Percentiles rank a stretch among this genome's conserved stretches.
Evolutionary conservation across 2,113 vertebrate species (phyloP).

Genomic region (Amblyopsis rosae): DNA sequence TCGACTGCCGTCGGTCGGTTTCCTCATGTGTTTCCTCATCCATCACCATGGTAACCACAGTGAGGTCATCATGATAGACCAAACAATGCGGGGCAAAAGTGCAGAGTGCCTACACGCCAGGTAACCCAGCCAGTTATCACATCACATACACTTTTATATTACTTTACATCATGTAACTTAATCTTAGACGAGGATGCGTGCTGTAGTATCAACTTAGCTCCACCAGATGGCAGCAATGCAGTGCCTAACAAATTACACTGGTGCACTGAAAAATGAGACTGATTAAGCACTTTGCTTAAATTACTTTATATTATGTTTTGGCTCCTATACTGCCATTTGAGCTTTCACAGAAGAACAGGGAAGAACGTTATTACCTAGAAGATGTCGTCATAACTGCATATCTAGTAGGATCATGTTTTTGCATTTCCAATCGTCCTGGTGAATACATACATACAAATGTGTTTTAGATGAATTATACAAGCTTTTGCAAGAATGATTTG

Average conservation of each 20-base stretch:
- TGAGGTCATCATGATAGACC: conserved; percentile 97
- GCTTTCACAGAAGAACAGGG: conserved; percentile 16
- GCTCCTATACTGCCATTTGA: conserved; percentile 4
- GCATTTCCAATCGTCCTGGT: neutral
- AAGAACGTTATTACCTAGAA: conserved; percentile 27
- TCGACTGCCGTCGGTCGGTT: conserved; percentile 78
- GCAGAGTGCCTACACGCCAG: conserved; percentile 96
- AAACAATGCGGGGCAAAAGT: conserved; percentile 96
- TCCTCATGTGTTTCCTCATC: conserved; percentile 82
- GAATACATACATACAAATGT: conserved; percentile 2
- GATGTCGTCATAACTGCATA: conserved; percentile 21
- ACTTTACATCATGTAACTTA: conserved; percentile 1
- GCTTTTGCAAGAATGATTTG: neutral
- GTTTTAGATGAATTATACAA: neutral
- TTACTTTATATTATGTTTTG: neutral
- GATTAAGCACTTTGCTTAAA: no score
- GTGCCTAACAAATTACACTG: no score
- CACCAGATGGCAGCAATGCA: conserved; percentile 55
- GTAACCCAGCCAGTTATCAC: conserved; percentile 80
- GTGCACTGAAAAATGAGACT: no score
- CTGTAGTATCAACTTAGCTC: conserved; percentile 31
- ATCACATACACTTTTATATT: conserved; percentile 8
- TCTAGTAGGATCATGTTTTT: neutral
- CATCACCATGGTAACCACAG: conserved; percentile 93
- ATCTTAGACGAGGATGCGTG: no score